Evolutionary conservation across 2,113 vertebrate species (phyloP), one percentile per base, ranked within the genome.

Genomic region (Aphyosemion australe): DNA sequence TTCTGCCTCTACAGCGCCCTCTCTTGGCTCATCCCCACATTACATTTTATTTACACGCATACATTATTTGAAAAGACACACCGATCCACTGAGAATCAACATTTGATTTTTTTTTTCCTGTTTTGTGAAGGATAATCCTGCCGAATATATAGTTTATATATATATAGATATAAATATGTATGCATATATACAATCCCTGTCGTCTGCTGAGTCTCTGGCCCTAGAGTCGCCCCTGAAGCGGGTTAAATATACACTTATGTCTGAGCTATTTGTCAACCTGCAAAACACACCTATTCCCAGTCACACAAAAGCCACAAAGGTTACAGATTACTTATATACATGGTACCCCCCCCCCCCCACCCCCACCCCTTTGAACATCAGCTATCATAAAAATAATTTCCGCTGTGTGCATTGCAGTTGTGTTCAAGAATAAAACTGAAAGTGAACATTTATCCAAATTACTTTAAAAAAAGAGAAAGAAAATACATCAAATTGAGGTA

Each of bases 301-400:
- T 63, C 71, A 85, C 84, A 87, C 73, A 68, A 73, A 85, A 84
- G 72, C 83, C 83, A 90, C 87, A 82, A 80, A 77, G 76, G 72
- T 83, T 75, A 85, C 76, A 85, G 74, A 84, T 80, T 84, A 74
- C 76, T 85, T 88, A 88, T 89, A 55, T 86, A 89, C 85, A 88
- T 8, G 52, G 54, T 66, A 73, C 77, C 81, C 58, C 74, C 15
- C 31, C 1, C 12, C 69, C 42, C 21, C 49, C 52, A 41, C 68
- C 34, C 55, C 37, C 18, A 42, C 68, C 49, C 55, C 19, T 48
- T 34, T 32, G 20, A 65, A 76, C 80, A 61, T 19, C 42, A 65
- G 50, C 76, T 61, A 66, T 76, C 72, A 84, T 68, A 80, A 88
- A 84, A 84, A 84, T 76, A 83, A 61, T 63, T 56, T 80, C 76